Base-by-base conservation (phyloP, 2,888 invertebrate species). In the Linyphia triangularis region DNA sequence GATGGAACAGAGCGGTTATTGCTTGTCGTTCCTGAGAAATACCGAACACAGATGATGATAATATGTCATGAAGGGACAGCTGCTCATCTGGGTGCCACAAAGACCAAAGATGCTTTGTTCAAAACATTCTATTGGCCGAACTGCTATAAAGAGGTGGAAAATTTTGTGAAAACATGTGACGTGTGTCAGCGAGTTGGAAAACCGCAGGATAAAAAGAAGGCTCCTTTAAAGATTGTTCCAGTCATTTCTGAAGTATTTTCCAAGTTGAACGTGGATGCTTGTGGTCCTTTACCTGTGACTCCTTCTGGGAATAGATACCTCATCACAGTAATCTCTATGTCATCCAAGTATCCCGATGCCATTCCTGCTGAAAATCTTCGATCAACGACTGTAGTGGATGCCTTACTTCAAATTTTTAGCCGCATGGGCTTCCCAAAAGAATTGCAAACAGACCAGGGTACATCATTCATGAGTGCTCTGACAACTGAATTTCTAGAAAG, bases 51-150 rank as follows among this genome's bases (percentile, higher is more conserved):
- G 26, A 10, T 82, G 4, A 70, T 30, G 51, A 72, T 7, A 13
- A 33, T 82, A 9, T 30, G 33, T 40, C 70, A 61, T 61, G 82
- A 82, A 37, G 70, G 33, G 4, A 57, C 67, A n/a, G 33, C 37
- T 10, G 33, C 81, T 24, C 59, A 81, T 59, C 28, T 69, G 13
- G 81, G 69, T 1, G 22, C 19, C 10, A 70, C 28, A 9, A 70
- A 81, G 28, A 82, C 70, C 7, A 82, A 82, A 61, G 70, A 70
- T 61, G 40, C 40, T 9, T 28, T 82, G 22, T 57, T 59, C 10
- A 81, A 59, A 16, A 40, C 37, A 6, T 81, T 82, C 10, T 82
- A 33, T 30, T 73, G 63, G 65, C 65, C 65, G 5, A 67, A 51
- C 9, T 84, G 65, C 22, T 84, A 51, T 33, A 65, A 30, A 26